Conservation (phyloP, 1,140 invertebrate species). For the Octopus bimaculoides region DNA sequence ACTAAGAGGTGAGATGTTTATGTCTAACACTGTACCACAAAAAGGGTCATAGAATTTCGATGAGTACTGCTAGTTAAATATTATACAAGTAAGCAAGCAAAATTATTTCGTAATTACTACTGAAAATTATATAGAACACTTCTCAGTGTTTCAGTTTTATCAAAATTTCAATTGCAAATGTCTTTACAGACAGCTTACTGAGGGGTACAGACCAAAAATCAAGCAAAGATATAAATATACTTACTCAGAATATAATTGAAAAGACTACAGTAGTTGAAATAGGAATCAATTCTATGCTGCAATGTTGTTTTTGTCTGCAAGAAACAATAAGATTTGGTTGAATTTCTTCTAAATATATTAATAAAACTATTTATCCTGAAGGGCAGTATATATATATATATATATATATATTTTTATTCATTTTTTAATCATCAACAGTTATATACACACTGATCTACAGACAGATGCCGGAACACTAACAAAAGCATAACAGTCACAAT, state of each 20-base stretch:
- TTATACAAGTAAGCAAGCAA: neutral
- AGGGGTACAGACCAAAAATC: too few relatives aligned
- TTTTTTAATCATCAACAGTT: neutral
- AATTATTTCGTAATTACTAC: neutral
- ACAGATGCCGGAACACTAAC: too few relatives aligned
- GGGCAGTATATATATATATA: neutral
- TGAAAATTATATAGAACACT: neutral
- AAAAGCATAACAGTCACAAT: neutral
- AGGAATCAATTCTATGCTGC: slow-evolving; percentile 90
- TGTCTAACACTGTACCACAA: too few relatives aligned
- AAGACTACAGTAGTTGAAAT: slow-evolving; percentile 96
- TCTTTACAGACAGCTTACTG: neutral
- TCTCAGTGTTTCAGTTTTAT: neutral
- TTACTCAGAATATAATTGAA: slow-evolving; percentile 91
- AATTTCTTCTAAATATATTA: neutral
- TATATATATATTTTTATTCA: neutral
- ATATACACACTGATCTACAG: neutral
- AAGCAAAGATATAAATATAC: slow-evolving; percentile 25
- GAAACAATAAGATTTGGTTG: slow-evolving; percentile 36
- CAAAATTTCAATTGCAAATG: neutral
- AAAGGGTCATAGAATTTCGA: too few relatives aligned
- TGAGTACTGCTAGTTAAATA: too few relatives aligned
- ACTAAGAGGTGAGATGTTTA: too few relatives aligned
- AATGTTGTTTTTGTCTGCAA: slow-evolving; percentile 82
- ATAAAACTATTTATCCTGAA: neutral